Base-by-base conservation (phyloP, 2,113 vertebrate genomes). In the Amazona guildingii region DNA sequence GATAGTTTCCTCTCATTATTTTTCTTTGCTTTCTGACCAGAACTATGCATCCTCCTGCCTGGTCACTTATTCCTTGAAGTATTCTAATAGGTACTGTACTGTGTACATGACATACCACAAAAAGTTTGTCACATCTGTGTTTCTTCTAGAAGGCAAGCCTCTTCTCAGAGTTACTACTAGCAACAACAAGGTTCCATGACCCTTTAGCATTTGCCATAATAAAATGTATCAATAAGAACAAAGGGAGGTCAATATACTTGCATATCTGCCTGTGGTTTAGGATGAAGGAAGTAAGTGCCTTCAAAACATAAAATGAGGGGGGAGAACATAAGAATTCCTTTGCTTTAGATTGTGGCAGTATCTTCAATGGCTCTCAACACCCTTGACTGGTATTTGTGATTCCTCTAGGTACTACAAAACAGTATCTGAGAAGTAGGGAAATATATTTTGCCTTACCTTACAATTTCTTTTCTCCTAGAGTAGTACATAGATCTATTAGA, bases 401-500 rank as follows among this genome's bases (percentile, higher is more conserved):
- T 79, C 86, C 67, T 74, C 66, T 84, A 17, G 62, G 69, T 17
- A 35, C 78, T 69, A 87, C 57, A 66, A 79, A 70, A 81, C 77
- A 72, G 2, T 35, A 92, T 11, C 93, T 91, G 78, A 83, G 87
- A 87, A 96, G 78, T 57, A 96, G 95, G 94, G 95, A 97, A 97
- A 95, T 49, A 18, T 43, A 91, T 87, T 94, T 95, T 95, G 91
- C 95, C 96, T 96, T 97, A 97, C 96, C 96, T 97, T 94, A 63
- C 92, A 92, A 87, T 87, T 95, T 48, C 96, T 95, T 95, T 69
- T 95, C 94, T 96, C 94, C 93, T 95, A 95, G 89, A 91, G 94
- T 18, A 96, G 93, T 96, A 94, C 94, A 96, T 73, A 96, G 94
- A 84, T 91, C 96, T 96, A 97, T 95, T 92, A 96, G 95, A 87